A percentile compares a stretch with the other conserved stretches of the same genome.
These are phyloP conservation scores for Cecidostiba fungosa DNA, from an alignment of 2,888 invertebrate species.

Conservation along the genomic window DNA sequence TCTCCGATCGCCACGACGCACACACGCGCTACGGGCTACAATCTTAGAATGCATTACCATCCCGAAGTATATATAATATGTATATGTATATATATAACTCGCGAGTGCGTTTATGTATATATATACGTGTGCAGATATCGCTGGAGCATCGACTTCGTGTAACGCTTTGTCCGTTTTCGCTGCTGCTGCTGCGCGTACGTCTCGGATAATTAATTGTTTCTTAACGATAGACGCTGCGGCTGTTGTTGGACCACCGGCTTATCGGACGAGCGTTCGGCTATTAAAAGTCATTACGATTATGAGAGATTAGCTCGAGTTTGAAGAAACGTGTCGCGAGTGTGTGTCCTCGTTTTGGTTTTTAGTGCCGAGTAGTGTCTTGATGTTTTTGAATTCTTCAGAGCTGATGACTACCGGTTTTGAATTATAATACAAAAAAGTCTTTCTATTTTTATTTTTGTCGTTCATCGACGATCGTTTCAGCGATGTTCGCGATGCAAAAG, in stretches of 20 bases:
- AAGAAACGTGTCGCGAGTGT: neutral
- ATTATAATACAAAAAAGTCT: too few species aligned
- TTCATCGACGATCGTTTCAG: too few species aligned
- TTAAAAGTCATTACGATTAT: conserved; percentile 39
- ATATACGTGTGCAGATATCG: conserved; percentile 8
- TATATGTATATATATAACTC: conserved; percentile 2
- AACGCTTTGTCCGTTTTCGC: conserved; percentile 71
- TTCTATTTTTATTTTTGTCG: neutral
- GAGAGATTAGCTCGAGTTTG: conserved; percentile 30
- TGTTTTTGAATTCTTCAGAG: neutral
- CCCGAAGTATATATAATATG: conserved; percentile 54
- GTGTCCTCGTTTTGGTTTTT: neutral
- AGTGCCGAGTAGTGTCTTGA: neutral
- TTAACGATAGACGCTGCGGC: neutral
- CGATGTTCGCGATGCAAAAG: too few species aligned
- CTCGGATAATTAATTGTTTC: conserved; percentile 45
- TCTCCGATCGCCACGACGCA: conserved; percentile 73
- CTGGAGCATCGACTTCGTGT: conserved; percentile 55
- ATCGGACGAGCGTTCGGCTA: conserved; percentile 45
- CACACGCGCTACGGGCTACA: conserved; percentile 70
- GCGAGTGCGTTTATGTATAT: neutral
- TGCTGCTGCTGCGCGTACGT: neutral
- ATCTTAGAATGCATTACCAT: conserved; percentile 77
- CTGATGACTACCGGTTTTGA: neutral
- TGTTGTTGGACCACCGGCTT: conserved; percentile 13